Percentiles rank a stretch among this genome's conserved stretches.
These are phyloP conservation scores for Myotis yumanensis DNA, from an alignment of 2,113 vertebrate species.

Conservation along the genomic window DNA sequence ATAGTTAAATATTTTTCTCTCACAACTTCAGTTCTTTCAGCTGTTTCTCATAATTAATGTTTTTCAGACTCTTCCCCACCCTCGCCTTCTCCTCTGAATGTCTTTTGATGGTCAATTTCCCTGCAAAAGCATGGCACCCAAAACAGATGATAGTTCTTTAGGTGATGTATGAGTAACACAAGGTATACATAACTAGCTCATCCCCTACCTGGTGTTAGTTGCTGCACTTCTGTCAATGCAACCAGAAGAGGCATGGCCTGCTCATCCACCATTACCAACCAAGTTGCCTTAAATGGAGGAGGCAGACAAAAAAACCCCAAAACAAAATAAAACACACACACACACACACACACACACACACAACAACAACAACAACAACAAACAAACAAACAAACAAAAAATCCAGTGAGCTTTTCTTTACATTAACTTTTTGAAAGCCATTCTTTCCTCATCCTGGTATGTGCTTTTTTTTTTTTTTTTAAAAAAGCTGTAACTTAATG, in stretches of 20 bases:
- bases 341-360: too few relatives aligned
- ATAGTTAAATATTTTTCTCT: slow-evolving; percentile 13
- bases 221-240: not conserved
- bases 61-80: not conserved
- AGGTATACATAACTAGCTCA: not conserved
- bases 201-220: not conserved
- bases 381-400: too few relatives aligned
- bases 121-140: not conserved
- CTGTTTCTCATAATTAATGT: not conserved
- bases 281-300: not conserved
- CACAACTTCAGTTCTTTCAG: not conserved
- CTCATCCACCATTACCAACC: not conserved
- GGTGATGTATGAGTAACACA: not conserved
- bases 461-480: not conserved
- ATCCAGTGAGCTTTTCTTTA: not conserved
- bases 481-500: not conserved
- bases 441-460: not conserved
- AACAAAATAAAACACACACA: too few relatives aligned
- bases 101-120: not conserved
- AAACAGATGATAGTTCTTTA: not conserved
- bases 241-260: not conserved
- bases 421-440: not conserved
- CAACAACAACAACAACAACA: too few relatives aligned
- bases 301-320: not conserved
- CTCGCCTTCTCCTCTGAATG: not conserved